Conservation (phyloP, 2,888 invertebrate genomes). For the Trisateles emortualis region DNA sequence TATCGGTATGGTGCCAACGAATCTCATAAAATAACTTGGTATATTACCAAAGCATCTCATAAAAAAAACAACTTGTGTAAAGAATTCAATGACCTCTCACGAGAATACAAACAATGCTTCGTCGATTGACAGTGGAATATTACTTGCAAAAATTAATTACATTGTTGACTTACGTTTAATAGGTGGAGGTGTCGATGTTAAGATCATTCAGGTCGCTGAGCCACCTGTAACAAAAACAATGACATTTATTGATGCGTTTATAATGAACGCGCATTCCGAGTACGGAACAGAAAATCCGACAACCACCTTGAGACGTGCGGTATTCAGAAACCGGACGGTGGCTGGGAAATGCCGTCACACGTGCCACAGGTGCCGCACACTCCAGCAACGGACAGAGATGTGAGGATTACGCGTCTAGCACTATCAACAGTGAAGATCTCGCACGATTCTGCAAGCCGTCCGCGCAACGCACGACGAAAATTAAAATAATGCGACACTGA, state of each 20-base stretch:
- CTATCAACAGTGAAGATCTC: constrained; percentile 70
- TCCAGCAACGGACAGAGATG: constrained; percentile 58
- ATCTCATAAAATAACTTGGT: constrained; percentile 35
- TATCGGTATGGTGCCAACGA: constrained; percentile 47
- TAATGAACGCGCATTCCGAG: constrained; percentile 46
- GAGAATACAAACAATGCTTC: constrained; percentile 48
- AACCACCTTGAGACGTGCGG: neutral
- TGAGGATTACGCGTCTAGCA: constrained; percentile 70
- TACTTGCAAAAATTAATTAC: constrained; percentile 47
- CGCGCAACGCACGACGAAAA: constrained; percentile 66
- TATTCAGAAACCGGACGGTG: constrained; percentile 38
- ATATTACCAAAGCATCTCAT: constrained; percentile 12
- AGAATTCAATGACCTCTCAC: constrained; percentile 56
- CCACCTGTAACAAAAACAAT: constrained; percentile 75
- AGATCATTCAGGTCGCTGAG: constrained; percentile 78
- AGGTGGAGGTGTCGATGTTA: constrained; percentile 72
- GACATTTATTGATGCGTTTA: constrained; percentile 54
- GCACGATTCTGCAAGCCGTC: constrained; percentile 68
- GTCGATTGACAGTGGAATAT: constrained; percentile 47
- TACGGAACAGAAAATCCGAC: neutral
- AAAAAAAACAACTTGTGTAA: constrained; percentile 43
- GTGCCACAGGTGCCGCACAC: constrained; percentile 61
- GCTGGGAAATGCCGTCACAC: constrained; percentile 55
- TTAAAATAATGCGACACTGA: constrained; percentile 75
- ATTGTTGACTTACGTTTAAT: constrained; percentile 76